Conservation (phyloP, 2,797 vertebrate genomes). For the Bryconaethiops microstoma region DNA sequence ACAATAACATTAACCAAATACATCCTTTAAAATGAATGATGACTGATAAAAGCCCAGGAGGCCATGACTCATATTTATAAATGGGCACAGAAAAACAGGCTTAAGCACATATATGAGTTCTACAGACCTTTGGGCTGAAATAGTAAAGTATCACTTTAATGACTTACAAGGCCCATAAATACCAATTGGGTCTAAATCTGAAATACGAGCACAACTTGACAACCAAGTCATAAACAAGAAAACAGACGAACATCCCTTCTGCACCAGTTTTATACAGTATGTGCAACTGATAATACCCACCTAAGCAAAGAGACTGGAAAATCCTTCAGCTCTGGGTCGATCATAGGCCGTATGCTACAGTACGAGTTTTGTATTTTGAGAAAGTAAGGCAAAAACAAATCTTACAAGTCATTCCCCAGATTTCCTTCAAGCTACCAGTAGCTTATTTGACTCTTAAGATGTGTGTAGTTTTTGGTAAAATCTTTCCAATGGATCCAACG, state of each 20-base stretch:
- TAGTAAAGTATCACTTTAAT: slow-evolving; percentile 39
- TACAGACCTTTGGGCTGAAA: slow-evolving; percentile 34
- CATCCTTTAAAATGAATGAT: neutral
- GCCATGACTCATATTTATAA: neutral
- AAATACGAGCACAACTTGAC: slow-evolving; percentile 1
- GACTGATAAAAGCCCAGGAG: neutral
- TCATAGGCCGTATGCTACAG: slow-evolving; percentile 20
- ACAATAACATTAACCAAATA: slow-evolving; percentile 1
- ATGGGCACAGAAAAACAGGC: neutral
- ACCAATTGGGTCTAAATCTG: slow-evolving; percentile 9
- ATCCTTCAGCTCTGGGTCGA: slow-evolving; percentile 22
- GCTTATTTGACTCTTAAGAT: slow-evolving; percentile 36
- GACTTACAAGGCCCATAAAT: slow-evolving; percentile 32
- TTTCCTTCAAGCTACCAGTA: slow-evolving; percentile 45
- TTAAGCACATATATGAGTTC: neutral
- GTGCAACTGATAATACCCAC: slow-evolving; percentile 18
- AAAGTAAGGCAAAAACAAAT: slow-evolving; percentile 54
- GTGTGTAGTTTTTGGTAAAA: slow-evolving; percentile 30
- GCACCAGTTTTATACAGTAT: slow-evolving; percentile 30
- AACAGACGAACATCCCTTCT: slow-evolving; percentile 7
- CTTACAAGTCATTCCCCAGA: slow-evolving; percentile 7
- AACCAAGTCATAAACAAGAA: slow-evolving; percentile 9
- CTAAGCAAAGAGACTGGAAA: neutral
- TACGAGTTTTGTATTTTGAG: slow-evolving; percentile 14
- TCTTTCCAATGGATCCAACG: neutral